These are phyloP conservation scores for Crotalus horridus DNA, from an alignment of 2,113 vertebrate species.

Conservation along the genomic window DNA sequence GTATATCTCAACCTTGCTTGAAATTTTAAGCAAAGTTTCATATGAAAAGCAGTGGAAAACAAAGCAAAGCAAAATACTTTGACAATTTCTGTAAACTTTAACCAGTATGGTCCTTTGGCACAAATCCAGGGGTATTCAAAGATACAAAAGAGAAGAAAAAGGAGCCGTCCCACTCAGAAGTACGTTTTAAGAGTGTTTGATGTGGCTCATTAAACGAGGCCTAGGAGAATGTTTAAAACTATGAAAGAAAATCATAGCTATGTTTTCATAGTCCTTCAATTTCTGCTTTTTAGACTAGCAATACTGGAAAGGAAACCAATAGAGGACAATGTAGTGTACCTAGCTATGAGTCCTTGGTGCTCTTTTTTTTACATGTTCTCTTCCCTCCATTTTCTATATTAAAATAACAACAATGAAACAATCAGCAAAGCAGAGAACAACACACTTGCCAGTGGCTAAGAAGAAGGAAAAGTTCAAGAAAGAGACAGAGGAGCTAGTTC, in stretches of 20 bases:
- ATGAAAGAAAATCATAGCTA: neutral
- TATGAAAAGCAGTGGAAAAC: constrained; percentile 22
- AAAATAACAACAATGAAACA: neutral
- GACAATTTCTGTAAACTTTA: neutral
- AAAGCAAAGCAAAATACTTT: constrained; percentile 28
- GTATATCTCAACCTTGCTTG: constrained; percentile 23
- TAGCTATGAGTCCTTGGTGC: neutral
- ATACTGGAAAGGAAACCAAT: neutral
- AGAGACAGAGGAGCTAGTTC: too few relatives aligned
- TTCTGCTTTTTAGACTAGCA: neutral
- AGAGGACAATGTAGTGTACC: too few relatives aligned
- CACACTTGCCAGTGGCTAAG: neutral
- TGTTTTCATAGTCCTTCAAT: neutral
- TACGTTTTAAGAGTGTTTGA: neutral
- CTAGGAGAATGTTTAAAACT: constrained; percentile 9
- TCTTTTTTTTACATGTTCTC: neutral
- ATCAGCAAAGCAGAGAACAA: neutral
- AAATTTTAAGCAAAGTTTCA: constrained; percentile 37
- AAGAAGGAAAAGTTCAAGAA: too few relatives aligned
- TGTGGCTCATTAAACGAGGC: neutral
- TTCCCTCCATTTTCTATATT: neutral
- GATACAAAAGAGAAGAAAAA: neutral
- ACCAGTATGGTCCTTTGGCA: neutral
- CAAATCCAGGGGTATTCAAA: neutral
- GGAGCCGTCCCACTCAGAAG: neutral